Conservation (phyloP, 2,888 invertebrate genomes). For the Galerucella calmariensis region DNA sequence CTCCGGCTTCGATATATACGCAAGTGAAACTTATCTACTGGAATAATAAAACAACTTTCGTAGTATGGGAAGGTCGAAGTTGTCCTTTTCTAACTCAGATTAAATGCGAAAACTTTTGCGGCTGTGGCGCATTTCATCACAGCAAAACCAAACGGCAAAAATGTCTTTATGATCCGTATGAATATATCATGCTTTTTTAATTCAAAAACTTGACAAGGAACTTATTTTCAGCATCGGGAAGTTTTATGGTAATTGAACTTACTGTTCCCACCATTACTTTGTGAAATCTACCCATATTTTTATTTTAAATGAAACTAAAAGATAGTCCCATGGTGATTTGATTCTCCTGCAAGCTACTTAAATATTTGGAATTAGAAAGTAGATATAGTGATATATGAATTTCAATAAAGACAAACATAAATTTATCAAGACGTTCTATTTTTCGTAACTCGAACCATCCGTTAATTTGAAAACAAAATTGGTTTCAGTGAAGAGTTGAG, state of each 20-base stretch:
- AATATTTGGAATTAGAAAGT: background rate
- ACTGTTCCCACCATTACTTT: no score
- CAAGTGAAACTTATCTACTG: slow-evolving; percentile 32
- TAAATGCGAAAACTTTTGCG: slow-evolving; percentile 43
- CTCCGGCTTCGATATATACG: slow-evolving; percentile 34
- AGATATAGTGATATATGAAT: background rate
- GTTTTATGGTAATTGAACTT: slow-evolving; percentile 14
- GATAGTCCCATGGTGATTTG: slow-evolving; percentile 2
- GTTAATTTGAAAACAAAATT: no score
- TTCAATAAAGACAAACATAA: background rate
- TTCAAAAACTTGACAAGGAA: slow-evolving; percentile 38
- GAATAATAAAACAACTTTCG: slow-evolving; percentile 41
- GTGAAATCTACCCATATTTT: no score
- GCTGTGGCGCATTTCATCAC: slow-evolving; percentile 28
- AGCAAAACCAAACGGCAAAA: slow-evolving; percentile 39
- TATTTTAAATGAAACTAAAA: no score
- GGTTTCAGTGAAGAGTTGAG: no score
- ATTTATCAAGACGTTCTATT: no score
- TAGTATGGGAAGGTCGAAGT: slow-evolving; percentile 34
- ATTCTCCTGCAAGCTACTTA: background rate
- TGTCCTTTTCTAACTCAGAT: slow-evolving; percentile 42
- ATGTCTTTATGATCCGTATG: slow-evolving; percentile 44
- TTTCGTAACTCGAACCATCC: no score
- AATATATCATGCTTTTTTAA: slow-evolving; percentile 45
- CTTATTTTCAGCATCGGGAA: background rate